A percentile compares a stretch with the other conserved stretches of the same genome.
Evolutionary conservation across 2,888 invertebrate species (phyloP).

Genomic region (Tipula vernalis): DNA sequence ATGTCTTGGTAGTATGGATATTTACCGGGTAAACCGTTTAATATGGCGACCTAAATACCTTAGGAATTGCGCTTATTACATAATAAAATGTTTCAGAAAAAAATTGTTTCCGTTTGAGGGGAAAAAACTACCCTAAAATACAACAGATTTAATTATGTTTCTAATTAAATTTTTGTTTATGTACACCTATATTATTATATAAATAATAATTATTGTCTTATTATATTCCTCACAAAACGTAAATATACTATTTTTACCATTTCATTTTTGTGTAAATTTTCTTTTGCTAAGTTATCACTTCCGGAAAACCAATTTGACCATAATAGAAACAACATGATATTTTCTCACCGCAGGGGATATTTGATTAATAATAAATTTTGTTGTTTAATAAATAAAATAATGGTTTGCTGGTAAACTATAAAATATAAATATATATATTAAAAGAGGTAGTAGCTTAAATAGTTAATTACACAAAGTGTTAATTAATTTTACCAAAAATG

Average conservation of each 20-base stretch:
- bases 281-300: background rate
- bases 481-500: background rate
- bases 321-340: background rate
- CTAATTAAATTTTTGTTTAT: too few relatives aligned
- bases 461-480: background rate
- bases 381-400: background rate
- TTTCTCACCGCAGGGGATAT: background rate
- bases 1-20: too few relatives aligned
- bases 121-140: too few relatives aligned
- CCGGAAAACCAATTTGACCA: slow-evolving; percentile 4
- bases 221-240: background rate
- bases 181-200: too few relatives aligned
- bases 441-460: background rate
- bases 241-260: background rate
- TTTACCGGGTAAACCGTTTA: too few relatives aligned
- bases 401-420: too few relatives aligned
- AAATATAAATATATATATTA: background rate
- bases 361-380: background rate
- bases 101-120: too few relatives aligned
- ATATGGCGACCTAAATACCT: too few relatives aligned
- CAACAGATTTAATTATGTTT: too few relatives aligned
- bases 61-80: too few relatives aligned
- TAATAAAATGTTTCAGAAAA: too few relatives aligned
- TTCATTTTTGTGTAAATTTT: background rate
- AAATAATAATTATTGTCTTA: too few relatives aligned